Evolutionary conservation across 2,113 vertebrate genomes (phyloP).

Genomic region (Myotis lucifugus): DNA sequence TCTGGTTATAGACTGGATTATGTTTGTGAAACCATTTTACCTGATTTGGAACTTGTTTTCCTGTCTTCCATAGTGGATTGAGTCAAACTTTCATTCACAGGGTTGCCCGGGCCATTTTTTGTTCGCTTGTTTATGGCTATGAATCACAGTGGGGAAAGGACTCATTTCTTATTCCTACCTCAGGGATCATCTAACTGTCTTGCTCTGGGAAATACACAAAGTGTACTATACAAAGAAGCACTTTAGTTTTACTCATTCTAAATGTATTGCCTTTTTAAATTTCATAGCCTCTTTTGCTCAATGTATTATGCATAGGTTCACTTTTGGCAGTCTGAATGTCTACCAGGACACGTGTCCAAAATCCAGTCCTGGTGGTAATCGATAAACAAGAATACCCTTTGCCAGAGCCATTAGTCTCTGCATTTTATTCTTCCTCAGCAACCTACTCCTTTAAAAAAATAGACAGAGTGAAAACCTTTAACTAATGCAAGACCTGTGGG

Average conservation of each 20-base stretch:
- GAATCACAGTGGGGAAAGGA: background rate
- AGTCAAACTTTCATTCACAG: background rate
- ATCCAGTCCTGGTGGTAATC: background rate
- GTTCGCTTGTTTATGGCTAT: background rate
- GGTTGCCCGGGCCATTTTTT: background rate
- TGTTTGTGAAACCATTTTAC: constrained; percentile 12
- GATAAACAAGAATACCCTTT: constrained; percentile 20
- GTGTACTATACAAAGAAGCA: background rate
- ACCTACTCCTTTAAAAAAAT: background rate
- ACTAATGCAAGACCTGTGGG: background rate
- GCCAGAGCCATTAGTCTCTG: background rate
- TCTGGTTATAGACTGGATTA: background rate
- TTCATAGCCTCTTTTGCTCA: background rate
- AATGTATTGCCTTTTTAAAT: constrained; percentile 67
- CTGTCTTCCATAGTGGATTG: background rate
- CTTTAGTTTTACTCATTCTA: constrained; percentile 26
- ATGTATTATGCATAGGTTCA: constrained; percentile 50
- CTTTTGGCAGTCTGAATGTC: constrained; percentile 20
- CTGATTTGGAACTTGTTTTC: background rate
- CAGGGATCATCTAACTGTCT: background rate
- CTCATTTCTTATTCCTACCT: background rate
- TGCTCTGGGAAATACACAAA: background rate
- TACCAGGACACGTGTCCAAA: background rate
- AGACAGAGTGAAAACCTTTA: background rate
- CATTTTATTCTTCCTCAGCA: constrained; percentile 16